phyloP scores from a whole-genome alignment of 2,797 vertebrate species.

The Anas acuta region DNA sequence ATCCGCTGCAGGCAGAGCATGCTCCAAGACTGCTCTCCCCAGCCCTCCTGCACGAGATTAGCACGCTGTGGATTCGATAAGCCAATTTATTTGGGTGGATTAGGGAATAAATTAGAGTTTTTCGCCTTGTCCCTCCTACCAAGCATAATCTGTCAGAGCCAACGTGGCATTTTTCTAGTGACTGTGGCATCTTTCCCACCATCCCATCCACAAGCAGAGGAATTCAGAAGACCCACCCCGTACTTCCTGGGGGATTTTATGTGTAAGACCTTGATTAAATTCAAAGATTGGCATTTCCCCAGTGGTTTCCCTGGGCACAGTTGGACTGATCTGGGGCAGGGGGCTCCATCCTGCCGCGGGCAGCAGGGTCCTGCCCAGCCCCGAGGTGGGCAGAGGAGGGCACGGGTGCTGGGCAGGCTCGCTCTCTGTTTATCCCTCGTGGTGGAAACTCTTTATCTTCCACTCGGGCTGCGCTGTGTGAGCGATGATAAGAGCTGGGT shows the following conservation, averaged over 20 bases:
- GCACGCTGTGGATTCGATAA: fast-evolving
- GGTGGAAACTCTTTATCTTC: neutral
- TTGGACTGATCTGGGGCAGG: neutral
- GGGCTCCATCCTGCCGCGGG: neutral
- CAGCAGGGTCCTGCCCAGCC: too few relatives aligned
- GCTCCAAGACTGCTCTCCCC: fast-evolving
- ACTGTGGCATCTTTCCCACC: fast-evolving
- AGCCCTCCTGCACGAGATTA: fast-evolving
- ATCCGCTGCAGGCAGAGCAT: neutral
- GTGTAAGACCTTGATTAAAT: neutral
- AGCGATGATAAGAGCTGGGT: neutral
- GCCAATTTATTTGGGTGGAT: neutral
- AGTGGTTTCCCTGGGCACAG: neutral
- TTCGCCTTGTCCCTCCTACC: neutral
- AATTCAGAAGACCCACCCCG: neutral
- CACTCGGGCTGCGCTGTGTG: neutral
- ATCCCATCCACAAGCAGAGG: neutral
- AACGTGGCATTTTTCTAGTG: neutral
- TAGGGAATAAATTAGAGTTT: neutral
- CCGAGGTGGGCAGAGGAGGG: neutral
- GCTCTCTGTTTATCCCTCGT: neutral
- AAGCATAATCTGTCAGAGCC: neutral
- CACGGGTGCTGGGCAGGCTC: neutral
- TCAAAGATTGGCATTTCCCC: neutral
- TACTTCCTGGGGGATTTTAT: neutral